Evolutionary conservation across 2,888 invertebrate genomes (phyloP).

Genomic region (Protonemura montana): DNA sequence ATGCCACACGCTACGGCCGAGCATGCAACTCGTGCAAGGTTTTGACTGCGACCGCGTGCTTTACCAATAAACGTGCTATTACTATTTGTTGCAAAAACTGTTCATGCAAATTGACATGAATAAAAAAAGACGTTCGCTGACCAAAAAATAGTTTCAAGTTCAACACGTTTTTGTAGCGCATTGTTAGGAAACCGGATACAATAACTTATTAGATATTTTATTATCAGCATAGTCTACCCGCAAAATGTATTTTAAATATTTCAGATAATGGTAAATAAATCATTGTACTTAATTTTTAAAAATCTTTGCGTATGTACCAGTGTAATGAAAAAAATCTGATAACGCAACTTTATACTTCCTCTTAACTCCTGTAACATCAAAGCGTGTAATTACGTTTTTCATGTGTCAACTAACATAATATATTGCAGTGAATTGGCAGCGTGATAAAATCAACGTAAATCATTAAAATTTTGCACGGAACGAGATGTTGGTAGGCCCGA

Average conservation of each 20-base stretch:
- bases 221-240: no score
- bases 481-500: neutral
- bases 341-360: no score
- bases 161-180: neutral
- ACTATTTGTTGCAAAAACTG: neutral
- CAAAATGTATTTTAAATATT: no score
- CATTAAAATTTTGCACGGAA: neutral
- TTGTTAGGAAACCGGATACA: neutral
- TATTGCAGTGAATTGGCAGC: neutral
- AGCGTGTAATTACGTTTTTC: neutral
- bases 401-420: neutral
- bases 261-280: neutral
- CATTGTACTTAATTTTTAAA: neutral
- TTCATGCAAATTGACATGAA: neutral
- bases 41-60: neutral
- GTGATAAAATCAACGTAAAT: neutral
- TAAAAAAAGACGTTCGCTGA: neutral
- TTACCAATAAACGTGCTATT: neutral
- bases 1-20: neutral
- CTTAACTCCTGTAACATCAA: no score
- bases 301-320: no score
- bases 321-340: no score
- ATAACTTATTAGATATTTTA: neutral
- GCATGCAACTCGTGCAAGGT: neutral
- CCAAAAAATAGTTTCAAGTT: neutral